Evolutionary conservation across 2,797 vertebrate species (phyloP), one percentile per base, ranked within the genome.

Genomic region (Gouania willdenowi): DNA sequence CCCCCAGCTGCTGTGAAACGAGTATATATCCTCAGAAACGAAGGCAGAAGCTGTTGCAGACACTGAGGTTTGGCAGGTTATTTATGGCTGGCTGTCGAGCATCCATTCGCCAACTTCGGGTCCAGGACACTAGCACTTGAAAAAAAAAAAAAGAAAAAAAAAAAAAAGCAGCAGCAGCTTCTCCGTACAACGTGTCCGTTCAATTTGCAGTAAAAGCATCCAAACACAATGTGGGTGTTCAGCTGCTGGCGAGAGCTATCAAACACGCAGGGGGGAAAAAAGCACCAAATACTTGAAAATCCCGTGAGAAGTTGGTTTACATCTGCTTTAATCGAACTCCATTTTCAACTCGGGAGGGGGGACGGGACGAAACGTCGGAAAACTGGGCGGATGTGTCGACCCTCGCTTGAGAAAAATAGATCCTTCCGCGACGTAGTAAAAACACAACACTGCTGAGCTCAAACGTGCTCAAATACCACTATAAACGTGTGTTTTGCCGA

Each of bases 341-440:
- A 90, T 90, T 89, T 90, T 90, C 86, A 84, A 86, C 77, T 85
- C 75, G 63, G 75, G 67, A 66, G 71, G 65, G 63, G 74, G 67
- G 66, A 71, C 65, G 77, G 76, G 61, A 69, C 68, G 79, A 80
- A 86, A 81, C 86, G 79, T 87, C 86, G 88, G 85, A 89, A 91
- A 90, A 91, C 88, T 89, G 87, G 84, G 89, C 88, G 89, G 89
- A 91, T 88, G 88, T 85, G 80, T 88, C 68, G 84, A 80, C 83
- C 83, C 82, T 83, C 74, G 63, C 79, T 72, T 51, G 48, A 84
- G 49, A 82, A 79, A 80, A 77, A 54, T 69, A 80, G 79, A 91
- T 90, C 88, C 89, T 84, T 91, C 89, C 88, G 88, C 88, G 75
- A 63, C 61, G 67, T 74, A 77, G 66, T 72, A 57, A 71, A 83